phyloP scores from a whole-genome alignment of 2,113 vertebrate species.

The Phyllopteryx taeniolatus region DNA sequence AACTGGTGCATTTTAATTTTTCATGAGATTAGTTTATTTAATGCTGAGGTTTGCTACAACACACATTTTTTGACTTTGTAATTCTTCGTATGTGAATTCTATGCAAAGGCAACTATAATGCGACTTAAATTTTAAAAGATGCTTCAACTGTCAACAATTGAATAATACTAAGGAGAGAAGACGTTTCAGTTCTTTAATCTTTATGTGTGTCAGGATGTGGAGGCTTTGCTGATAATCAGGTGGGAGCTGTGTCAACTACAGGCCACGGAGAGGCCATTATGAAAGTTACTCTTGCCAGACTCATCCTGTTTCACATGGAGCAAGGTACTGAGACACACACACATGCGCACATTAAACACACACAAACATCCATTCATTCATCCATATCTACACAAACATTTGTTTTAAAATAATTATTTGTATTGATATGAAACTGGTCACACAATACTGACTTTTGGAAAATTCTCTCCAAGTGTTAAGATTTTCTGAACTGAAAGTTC shows the following conservation, averaged over 20 bases:
- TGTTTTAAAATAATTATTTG: not conserved
- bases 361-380: not conserved
- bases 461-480: not conserved
- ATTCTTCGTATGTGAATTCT: not conserved
- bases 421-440: not conserved
- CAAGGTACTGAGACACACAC: slow-evolving; percentile 77
- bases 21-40: not conserved
- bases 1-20: not conserved
- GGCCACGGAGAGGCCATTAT: slow-evolving; percentile 94
- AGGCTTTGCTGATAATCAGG: slow-evolving; percentile 87
- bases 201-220: slow-evolving; percentile 78
- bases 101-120: not conserved
- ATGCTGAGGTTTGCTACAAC: not conserved
- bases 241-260: slow-evolving; percentile 87
- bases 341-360: not conserved
- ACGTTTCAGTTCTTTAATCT: not conserved
- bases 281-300: slow-evolving; percentile 86
- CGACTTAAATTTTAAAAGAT: not conserved
- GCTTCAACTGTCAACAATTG: not conserved
- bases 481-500: not conserved
- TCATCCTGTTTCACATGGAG: slow-evolving; percentile 86
- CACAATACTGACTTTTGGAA: not conserved
- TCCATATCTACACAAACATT: not conserved
- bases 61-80: not conserved
- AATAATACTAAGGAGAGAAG: not conserved